Evolutionary conservation across 2,113 vertebrate species (phyloP).

Genomic region (Ursus arctos): DNA sequence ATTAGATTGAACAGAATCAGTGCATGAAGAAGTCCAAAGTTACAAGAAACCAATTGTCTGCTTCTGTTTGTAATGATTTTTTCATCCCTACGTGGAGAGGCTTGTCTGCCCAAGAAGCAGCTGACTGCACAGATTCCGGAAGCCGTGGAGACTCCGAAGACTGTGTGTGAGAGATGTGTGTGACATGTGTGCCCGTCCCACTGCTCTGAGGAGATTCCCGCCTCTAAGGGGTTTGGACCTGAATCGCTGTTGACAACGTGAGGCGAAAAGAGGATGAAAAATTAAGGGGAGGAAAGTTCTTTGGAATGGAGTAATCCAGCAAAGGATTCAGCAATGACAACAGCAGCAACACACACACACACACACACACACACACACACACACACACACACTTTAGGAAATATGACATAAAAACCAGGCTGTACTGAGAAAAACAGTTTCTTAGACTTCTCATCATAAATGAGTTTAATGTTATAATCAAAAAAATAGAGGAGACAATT

Average conservation of each 20-base stretch:
- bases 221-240: background rate
- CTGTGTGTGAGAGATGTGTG: background rate
- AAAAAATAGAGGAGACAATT: background rate
- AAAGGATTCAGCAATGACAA: slow-evolving; percentile 9
- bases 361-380: background rate
- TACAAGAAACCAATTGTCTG: slow-evolving; percentile 28
- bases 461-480: slow-evolving; percentile 22
- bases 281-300: background rate
- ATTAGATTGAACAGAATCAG: slow-evolving; percentile 52
- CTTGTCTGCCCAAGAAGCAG: background rate
- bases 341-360: background rate
- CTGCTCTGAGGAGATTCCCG: background rate
- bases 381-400: background rate
- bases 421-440: slow-evolving; percentile 7
- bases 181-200: background rate
- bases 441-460: slow-evolving; percentile 12
- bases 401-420: background rate
- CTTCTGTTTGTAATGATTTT: slow-evolving; percentile 34
- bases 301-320: background rate
- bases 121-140: background rate
- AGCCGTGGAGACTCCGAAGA: background rate
- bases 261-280: background rate
- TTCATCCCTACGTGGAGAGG: background rate
- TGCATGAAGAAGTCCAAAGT: slow-evolving; percentile 66
- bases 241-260: background rate